phyloP scores from a whole-genome alignment of 1,140 invertebrate species.

The Dinoponera quadriceps region DNA sequence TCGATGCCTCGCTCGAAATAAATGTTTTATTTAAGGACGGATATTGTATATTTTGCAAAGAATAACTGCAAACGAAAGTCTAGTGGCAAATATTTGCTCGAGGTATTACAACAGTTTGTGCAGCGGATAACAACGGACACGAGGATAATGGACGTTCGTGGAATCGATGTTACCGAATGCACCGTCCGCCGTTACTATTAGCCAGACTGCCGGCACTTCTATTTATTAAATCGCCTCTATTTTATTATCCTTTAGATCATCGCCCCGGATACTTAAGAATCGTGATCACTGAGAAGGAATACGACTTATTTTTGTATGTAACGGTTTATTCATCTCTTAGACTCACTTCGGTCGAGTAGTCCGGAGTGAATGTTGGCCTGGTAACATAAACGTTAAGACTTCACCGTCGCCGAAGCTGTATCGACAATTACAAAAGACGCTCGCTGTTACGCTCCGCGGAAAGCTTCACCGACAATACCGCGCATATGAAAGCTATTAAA shows the following conservation, averaged over 20 bases:
- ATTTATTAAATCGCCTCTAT: neutral
- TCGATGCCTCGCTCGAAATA: slow-evolving; percentile 26
- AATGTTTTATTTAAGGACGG: slow-evolving; percentile 41
- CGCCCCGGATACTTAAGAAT: too few relatives aligned
- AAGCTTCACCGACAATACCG: neutral
- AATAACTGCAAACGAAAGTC: slow-evolving; percentile 43
- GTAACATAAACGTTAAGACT: too few relatives aligned
- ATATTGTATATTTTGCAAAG: slow-evolving; percentile 38
- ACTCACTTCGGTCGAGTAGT: neutral
- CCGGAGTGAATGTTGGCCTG: neutral
- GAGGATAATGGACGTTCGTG: slow-evolving; percentile 24
- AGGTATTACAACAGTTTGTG: slow-evolving; percentile 42
- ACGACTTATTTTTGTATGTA: too few relatives aligned
- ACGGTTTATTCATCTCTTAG: neutral
- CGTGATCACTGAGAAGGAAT: too few relatives aligned
- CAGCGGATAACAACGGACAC: slow-evolving; percentile 24
- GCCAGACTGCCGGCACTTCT: neutral
- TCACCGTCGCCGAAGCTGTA: neutral
- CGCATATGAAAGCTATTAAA: slow-evolving; percentile 43
- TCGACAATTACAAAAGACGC: slow-evolving; percentile 36
- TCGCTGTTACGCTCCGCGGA: slow-evolving; percentile 12
- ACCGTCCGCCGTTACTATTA: neutral
- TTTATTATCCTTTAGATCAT: neutral
- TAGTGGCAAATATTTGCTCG: slow-evolving; percentile 41
- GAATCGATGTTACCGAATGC: slow-evolving; percentile 20